Evolutionary conservation across 2,113 vertebrate genomes (phyloP), one percentile per base, ranked within the genome.

Genomic region (Climacteris rufus): DNA sequence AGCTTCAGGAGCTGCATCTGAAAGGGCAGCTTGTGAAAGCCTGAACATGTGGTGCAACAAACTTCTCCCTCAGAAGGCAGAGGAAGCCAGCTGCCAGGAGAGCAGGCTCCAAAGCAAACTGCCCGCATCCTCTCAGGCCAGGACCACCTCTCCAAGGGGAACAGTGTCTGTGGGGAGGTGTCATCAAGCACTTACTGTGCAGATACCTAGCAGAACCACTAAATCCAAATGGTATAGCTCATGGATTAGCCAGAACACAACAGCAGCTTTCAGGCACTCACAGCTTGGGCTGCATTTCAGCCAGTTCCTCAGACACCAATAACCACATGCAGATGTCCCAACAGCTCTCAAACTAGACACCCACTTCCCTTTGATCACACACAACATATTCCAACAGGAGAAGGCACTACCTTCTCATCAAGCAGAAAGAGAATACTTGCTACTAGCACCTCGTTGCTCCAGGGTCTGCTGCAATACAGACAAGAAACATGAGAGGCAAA

Each of bases 21-120:
- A 95, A 94, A 93, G 82, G 64, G 85, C 25, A 15, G 27, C 54
- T 77, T 90, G 66, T 92, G 68, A 69, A 83, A 72, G 66, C 15
- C 18, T 20, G 11, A 63, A 54, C 20, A 22, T 0, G 5, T 3
- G 0, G 31, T 9, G 0, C 1, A 3, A 42, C 44, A 44, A 82
- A 64, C 24, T 33, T 68, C 49, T 81, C 39, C 59, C 66, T 40
- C 59, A 61, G 50, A 60, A 84, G 42, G 78, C 75, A 44, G 61
- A 66, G 49, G 65, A 47, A 66, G 33, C 25, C 56, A 54, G 44
- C n/a, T 91, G 89, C 71, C 68, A 42, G 40, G 37, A 78, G 17
- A 45, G 64, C 39, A 35, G 69, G 42, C 69, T 96, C 52, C 87
- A 83, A 65, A 85, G 70, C 79, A 88, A 86, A 91, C 90, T 57